Base-by-base conservation (phyloP, 2,888 invertebrate genomes). In the Andricus curvator region DNA sequence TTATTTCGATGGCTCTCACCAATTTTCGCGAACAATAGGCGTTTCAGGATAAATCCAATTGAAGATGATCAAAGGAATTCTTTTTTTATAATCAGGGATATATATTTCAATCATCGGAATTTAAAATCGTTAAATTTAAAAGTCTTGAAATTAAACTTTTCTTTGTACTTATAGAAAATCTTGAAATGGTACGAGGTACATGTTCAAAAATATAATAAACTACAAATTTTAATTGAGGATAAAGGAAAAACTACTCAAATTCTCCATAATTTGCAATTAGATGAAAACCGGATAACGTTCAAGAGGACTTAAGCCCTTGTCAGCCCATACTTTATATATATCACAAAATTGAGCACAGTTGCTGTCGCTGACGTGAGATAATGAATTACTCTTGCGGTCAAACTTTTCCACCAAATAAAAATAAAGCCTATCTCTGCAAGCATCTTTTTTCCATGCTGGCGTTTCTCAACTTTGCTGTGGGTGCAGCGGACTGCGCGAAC, bases 361-460 rank as follows among this genome's bases (percentile, higher is more conserved):
- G 56, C 56, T 56, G 56, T 56, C 56, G n/a, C 56, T 56, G 56
- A 56, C 56, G n/a, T 56, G 56, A 56, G 2, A 62, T 62, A 62
- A 62, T 62, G 25, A 62, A 25, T 62, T 22, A 25, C 62, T 62
- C 25, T 25, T 62, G 1, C 25, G 15, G 25, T 15, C 22, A 62
- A 62, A 62, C 15, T 62, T 62, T 62, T 62, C 62, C 11, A 15
- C 25, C 25, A 62, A 62, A 25, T 25, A 62, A 62, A 62, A 62
- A 62, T 62, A 25, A 62, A 56, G 56, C 56, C 9, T 56, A 56
- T 56, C n/a, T 56, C 56, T 56, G n/a, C 56, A 56, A 56, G 56
- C 56, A 51, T 8, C n/a, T n/a, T 56, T 56, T 56, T 56, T n/a
- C n/a, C 2, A n/a, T n/a, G n/a, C 56, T n/a, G 11, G 56, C 56